Percentiles rank a stretch among this genome's conserved stretches.
Evolutionary conservation across 2,888 invertebrate genomes (phyloP).

Genomic region (Scrobipalpa atriplicella): DNA sequence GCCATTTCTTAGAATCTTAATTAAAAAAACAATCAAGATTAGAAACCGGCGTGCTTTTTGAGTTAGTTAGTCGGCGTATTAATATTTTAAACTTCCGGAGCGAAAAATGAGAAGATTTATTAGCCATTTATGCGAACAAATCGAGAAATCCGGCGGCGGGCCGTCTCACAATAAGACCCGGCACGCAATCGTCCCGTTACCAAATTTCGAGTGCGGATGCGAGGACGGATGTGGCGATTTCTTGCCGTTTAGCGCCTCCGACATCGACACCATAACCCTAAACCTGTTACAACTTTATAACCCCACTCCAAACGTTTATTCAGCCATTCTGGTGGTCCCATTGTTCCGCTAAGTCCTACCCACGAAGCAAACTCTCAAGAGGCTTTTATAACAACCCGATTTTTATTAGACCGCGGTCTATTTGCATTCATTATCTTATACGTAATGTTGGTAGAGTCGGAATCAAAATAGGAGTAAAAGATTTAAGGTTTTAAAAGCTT

Average conservation of each 20-base stretch:
- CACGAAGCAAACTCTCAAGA: slow-evolving; percentile 46
- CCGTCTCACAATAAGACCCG: slow-evolving; percentile 30
- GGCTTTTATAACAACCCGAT: slow-evolving; percentile 67
- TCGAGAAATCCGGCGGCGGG: slow-evolving; percentile 24
- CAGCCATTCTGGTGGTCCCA: slow-evolving; percentile 79
- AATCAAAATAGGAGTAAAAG: background rate
- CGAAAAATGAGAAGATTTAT: slow-evolving; percentile 3
- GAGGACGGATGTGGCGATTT: slow-evolving; percentile 74
- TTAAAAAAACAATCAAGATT: too few relatives aligned
- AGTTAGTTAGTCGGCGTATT: too few relatives aligned
- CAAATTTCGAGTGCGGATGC: slow-evolving; percentile 78
- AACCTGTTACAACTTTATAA: slow-evolving; percentile 72
- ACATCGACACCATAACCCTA: slow-evolving; percentile 63
- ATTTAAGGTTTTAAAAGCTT: background rate
- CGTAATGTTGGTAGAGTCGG: background rate
- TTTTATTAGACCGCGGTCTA: slow-evolving; percentile 69
- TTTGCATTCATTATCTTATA: slow-evolving; percentile 51
- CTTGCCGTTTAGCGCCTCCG: slow-evolving; percentile 77
- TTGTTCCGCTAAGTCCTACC: slow-evolving; percentile 66
- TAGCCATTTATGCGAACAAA: slow-evolving; percentile 21
- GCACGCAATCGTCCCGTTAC: slow-evolving; percentile 43
- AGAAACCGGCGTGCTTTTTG: too few relatives aligned
- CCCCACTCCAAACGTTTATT: slow-evolving; percentile 77
- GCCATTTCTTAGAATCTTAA: background rate
- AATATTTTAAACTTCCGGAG: background rate